These are phyloP conservation scores for Hemibagrus guttatus DNA, from an alignment of 2,797 vertebrate species.

Conservation along the genomic window DNA sequence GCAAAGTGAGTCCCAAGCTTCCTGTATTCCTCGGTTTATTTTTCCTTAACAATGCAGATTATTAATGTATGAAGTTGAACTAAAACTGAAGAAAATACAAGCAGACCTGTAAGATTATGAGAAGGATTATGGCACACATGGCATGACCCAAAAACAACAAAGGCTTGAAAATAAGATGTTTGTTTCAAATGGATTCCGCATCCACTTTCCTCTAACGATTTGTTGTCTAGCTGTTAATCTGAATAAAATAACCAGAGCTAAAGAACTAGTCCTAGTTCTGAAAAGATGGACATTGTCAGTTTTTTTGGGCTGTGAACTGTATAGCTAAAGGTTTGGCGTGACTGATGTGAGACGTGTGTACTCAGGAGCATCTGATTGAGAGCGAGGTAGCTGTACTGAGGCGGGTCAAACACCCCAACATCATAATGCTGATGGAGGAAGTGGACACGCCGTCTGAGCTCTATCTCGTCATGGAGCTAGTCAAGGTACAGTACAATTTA, in stretches of 20 bases:
- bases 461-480: constrained; percentile 93
- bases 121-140: too few relatives aligned
- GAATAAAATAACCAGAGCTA: too few relatives aligned
- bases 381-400: constrained; percentile 94
- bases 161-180: too few relatives aligned
- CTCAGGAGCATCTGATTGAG: constrained; percentile 95
- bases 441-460: constrained; percentile 90
- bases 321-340: neutral
- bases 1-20: constrained; percentile 81
- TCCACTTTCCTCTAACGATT: too few relatives aligned
- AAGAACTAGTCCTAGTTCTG: too few relatives aligned
- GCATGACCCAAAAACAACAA: too few relatives aligned
- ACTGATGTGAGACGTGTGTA: constrained; percentile 19
- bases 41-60: too few relatives aligned
- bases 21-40: neutral
- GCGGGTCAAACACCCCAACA: constrained; percentile 94
- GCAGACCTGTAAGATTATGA: too few relatives aligned
- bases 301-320: neutral
- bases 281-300: neutral
- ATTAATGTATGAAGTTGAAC: too few relatives aligned
- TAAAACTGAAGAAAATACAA: too few relatives aligned
- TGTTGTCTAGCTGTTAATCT: too few relatives aligned
- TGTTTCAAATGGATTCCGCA: too few relatives aligned
- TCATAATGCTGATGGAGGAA: constrained; percentile 97
- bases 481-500: constrained; percentile 46